Conservation (phyloP, 2,113 vertebrate species). For the Petrocephalus zakoni region DNA sequence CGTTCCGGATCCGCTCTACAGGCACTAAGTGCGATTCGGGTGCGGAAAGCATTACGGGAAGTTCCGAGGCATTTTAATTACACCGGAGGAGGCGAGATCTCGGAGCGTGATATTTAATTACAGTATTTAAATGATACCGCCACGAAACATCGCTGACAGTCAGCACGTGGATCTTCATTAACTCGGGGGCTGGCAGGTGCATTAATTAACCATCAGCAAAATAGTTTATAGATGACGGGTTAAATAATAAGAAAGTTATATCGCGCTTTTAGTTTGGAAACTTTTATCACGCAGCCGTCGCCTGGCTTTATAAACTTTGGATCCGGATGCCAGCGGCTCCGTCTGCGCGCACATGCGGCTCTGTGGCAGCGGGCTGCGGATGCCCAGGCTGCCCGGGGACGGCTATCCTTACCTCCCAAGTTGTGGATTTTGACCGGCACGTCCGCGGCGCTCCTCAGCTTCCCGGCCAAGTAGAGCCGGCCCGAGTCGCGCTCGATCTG, state of each 20-base stretch:
- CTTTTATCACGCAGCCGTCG: neutral
- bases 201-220: neutral
- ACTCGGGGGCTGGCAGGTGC: neutral
- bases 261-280: neutral
- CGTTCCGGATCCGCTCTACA: neutral
- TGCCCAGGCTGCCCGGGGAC: neutral
- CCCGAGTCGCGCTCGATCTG: slow-evolving; percentile 72
- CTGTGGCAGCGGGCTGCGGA: neutral
- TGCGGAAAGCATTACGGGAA: neutral
- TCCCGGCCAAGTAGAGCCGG: slow-evolving; percentile 62
- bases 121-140: neutral
- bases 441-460: slow-evolving; percentile 57
- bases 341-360: neutral
- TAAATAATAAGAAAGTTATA: neutral
- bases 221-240: neutral
- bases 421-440: slow-evolving; percentile 69
- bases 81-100: neutral
- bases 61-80: neutral
- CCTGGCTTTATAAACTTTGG: neutral
- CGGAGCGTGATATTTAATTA: slow-evolving; percentile 5
- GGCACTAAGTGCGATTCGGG: neutral
- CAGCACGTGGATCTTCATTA: neutral
- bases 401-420: slow-evolving; percentile 63
- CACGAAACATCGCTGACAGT: neutral
- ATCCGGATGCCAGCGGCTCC: neutral